phyloP scores from a whole-genome alignment of 2,888 invertebrate genomes.

The Sussaba pulchella region DNA sequence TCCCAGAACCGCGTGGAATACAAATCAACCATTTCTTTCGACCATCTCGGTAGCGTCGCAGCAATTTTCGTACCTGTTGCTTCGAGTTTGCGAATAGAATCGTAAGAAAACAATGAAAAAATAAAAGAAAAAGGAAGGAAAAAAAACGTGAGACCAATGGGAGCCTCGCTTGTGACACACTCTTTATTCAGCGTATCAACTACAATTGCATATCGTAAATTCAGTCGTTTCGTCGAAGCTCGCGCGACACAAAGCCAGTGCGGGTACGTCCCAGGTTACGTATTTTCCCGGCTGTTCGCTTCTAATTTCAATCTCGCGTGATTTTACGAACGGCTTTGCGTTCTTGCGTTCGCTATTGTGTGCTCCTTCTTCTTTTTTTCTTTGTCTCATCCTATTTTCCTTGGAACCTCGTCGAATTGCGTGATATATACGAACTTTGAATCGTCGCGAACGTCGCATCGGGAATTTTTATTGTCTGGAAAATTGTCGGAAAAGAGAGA shows the following conservation, averaged over 20 bases:
- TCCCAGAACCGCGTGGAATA: slow-evolving; percentile 26
- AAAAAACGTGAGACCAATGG: background rate
- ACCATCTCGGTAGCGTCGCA: too few species aligned
- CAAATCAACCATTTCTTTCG: slow-evolving; percentile 24
- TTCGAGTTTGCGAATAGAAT: background rate
- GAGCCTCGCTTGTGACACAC: background rate
- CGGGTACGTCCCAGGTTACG: slow-evolving; percentile 4
- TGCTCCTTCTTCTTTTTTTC: slow-evolving; percentile 10
- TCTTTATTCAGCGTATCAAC: slow-evolving; percentile 16
- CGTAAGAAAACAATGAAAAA: background rate
- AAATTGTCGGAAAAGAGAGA: too few species aligned
- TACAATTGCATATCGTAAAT: slow-evolving; percentile 25
- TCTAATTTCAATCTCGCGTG: slow-evolving; percentile 38
- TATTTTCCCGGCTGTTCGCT: slow-evolving; percentile 25
- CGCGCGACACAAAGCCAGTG: background rate
- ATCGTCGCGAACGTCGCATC: slow-evolving; percentile 4
- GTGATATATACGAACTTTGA: background rate
- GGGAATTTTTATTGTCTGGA: slow-evolving; percentile 9
- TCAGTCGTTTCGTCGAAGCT: background rate
- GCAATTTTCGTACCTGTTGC: background rate
- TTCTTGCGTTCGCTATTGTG: slow-evolving; percentile 50
- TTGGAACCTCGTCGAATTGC: background rate
- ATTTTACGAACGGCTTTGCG: slow-evolving; percentile 24
- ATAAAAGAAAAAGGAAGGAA: background rate
- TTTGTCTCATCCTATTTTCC: too few species aligned